phyloP scores from a whole-genome alignment of 2,113 vertebrate genomes.

The Ornithorhynchus anatinus region DNA sequence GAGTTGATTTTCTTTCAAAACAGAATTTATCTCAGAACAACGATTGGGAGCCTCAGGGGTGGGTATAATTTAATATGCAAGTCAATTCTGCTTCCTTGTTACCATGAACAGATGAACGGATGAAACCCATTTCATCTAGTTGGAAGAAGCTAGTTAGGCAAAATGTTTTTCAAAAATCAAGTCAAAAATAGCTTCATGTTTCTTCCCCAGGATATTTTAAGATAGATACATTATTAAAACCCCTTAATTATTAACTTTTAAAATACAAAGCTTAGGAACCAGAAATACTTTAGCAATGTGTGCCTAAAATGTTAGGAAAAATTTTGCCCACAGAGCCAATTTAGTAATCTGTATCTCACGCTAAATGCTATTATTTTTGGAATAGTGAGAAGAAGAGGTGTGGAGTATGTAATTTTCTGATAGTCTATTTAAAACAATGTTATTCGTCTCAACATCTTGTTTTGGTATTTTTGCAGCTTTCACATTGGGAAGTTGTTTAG shows the following conservation, averaged over 20 bases:
- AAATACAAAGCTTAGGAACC: background rate
- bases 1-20: too few species aligned
- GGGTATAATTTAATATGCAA: too few species aligned
- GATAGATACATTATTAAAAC: background rate
- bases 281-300: constrained; percentile 10
- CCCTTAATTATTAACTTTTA: constrained; percentile 8
- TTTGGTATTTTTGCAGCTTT: constrained; percentile 16
- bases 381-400: constrained; percentile 13
- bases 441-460: constrained; percentile 36
- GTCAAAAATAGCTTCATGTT: background rate
- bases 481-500: constrained; percentile 10
- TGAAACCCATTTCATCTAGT: background rate
- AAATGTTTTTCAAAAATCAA: background rate
- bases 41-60: too few species aligned
- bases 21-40: too few species aligned
- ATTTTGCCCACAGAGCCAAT: constrained; percentile 11
- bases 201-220: background rate
- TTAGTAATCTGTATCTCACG: background rate
- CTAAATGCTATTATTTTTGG: background rate
- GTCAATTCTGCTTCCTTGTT: too few species aligned
- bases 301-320: background rate
- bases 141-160: background rate
- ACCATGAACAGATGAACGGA: too few species aligned
- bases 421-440: constrained; percentile 5
- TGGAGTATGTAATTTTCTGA: constrained; percentile 15